phyloP scores from a whole-genome alignment of 2,888 invertebrate genomes.

The Amphipyra tragopoginis region DNA sequence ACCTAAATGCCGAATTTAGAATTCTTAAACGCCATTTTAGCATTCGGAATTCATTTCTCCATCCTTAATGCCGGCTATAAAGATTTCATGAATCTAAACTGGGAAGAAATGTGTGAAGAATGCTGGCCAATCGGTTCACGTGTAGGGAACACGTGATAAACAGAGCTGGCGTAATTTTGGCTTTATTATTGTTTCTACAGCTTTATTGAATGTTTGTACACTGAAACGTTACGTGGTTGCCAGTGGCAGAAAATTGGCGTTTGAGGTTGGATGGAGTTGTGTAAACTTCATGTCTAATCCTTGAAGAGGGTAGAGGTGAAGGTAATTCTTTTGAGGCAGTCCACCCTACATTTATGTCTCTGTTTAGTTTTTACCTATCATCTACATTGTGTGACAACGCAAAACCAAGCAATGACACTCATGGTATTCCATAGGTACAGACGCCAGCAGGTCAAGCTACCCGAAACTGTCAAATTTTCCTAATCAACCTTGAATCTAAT shows the following conservation, averaged over 20 bases:
- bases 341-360: too few species aligned
- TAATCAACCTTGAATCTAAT: too few species aligned
- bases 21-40: constrained; percentile 6
- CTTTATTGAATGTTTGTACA: constrained; percentile 38
- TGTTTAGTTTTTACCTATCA: too few species aligned
- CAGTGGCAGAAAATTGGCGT: constrained; percentile 18
- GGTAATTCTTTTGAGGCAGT: too few species aligned
- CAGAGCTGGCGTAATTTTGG: constrained; percentile 34
- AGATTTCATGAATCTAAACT: constrained; percentile 44
- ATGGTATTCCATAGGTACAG: too few species aligned
- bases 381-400: too few species aligned
- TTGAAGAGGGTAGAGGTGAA: neutral
- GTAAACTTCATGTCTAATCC: neutral
- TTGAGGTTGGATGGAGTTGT: constrained; percentile 7
- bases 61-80: constrained; percentile 28
- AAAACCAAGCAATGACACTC: too few species aligned
- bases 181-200: constrained; percentile 45
- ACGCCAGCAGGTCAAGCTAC: too few species aligned
- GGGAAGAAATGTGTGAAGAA: constrained; percentile 30
- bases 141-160: constrained; percentile 37
- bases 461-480: too few species aligned
- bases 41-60: constrained; percentile 7
- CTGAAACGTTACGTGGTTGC: constrained; percentile 7
- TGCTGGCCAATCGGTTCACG: constrained; percentile 33
- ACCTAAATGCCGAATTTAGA: too few species aligned